Conservation (phyloP, 2,113 vertebrate species). For the Pampusana beccarii region DNA sequence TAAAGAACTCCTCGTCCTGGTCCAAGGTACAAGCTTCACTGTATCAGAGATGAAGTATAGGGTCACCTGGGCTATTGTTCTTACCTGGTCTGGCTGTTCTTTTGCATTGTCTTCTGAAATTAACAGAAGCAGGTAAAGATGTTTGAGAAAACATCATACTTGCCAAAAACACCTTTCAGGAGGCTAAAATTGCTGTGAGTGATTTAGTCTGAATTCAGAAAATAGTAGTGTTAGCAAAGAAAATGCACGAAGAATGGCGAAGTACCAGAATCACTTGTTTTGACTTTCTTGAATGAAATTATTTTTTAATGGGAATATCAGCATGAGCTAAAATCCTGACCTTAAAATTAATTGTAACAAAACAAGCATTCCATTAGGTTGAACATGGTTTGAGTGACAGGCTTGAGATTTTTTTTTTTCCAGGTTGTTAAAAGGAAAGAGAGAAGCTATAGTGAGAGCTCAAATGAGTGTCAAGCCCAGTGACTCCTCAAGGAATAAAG, state of each 20-base stretch:
- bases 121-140: neutral
- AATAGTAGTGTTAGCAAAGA: neutral
- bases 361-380: neutral
- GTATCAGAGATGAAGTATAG: neutral
- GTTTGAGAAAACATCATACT: neutral
- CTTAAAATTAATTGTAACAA: neutral
- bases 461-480: neutral
- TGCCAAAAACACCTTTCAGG: neutral
- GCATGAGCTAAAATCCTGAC: neutral
- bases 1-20: neutral
- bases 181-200: neutral
- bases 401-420: neutral
- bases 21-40: neutral
- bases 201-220: neutral
- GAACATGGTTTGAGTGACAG: neutral
- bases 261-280: neutral
- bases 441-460: neutral
- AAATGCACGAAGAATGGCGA: neutral
- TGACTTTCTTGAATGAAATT: neutral
- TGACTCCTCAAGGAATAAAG: neutral
- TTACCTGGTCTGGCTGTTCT: neutral
- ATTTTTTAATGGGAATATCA: neutral
- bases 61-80: constrained; percentile 33
- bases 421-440: neutral
- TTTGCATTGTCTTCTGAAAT: constrained; percentile 1